These are phyloP conservation scores for Eumaeus atala DNA, from an alignment of 1,140 invertebrate genomes.

Conservation along the genomic window DNA sequence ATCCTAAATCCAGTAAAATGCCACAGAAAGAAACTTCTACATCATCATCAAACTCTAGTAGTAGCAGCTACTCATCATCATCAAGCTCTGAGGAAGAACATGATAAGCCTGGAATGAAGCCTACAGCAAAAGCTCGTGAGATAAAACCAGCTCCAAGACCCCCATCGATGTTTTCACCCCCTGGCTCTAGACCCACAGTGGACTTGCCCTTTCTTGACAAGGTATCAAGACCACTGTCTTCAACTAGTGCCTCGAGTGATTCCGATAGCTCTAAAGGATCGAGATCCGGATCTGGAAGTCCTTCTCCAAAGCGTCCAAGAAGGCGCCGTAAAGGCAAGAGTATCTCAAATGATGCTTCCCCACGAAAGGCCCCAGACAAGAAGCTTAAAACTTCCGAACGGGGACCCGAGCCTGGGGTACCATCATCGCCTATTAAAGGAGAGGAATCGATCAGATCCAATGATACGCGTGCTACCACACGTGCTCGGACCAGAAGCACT, in stretches of 20 bases:
- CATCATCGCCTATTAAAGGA: slow-evolving; percentile 83
- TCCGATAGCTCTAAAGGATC: slow-evolving; percentile 65
- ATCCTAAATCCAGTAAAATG: slow-evolving; percentile 46
- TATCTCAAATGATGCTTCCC: slow-evolving; percentile 56
- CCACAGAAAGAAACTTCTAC: slow-evolving; percentile 61
- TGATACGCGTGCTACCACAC: slow-evolving; percentile 66
- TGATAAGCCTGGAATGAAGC: slow-evolving; percentile 56
- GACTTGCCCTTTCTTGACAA: slow-evolving; percentile 79
- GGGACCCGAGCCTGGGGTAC: slow-evolving; percentile 83
- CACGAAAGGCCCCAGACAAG: slow-evolving; percentile 84
- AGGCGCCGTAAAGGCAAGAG: slow-evolving; percentile 57
- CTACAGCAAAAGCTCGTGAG: slow-evolving; percentile 56
- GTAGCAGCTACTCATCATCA: slow-evolving; percentile 69
- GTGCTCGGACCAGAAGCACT: slow-evolving; percentile 79
- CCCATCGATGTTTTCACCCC: slow-evolving; percentile 65
- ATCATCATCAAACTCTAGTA: slow-evolving; percentile 65
- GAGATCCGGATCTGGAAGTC: slow-evolving; percentile 54
- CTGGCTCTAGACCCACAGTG: slow-evolving; percentile 63
- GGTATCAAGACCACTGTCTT: slow-evolving; percentile 73
- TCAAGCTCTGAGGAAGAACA: slow-evolving; percentile 72
- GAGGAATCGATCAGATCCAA: slow-evolving; percentile 79
- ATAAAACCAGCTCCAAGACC: slow-evolving; percentile 53
- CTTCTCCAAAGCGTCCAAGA: slow-evolving; percentile 53
- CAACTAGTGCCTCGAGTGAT: slow-evolving; percentile 72
- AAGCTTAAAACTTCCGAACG: slow-evolving; percentile 91